Percentiles rank a stretch among this genome's conserved stretches.
These are phyloP conservation scores for Drosophila fungiperda DNA, from an alignment of 2,888 invertebrate genomes.

Conservation along the genomic window DNA sequence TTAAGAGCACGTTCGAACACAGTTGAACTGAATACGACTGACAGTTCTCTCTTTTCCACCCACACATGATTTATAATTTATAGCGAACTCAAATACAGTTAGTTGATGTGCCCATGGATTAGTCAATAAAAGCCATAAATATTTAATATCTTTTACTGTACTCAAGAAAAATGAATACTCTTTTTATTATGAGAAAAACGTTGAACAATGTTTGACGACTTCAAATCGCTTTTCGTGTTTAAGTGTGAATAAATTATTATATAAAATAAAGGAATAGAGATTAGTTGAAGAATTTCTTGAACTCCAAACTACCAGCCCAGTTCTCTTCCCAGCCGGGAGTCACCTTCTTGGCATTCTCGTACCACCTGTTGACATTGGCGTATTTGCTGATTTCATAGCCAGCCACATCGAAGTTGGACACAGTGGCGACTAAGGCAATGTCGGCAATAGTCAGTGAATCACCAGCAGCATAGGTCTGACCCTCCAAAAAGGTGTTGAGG, in stretches of 20 bases:
- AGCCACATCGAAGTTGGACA: slow-evolving; percentile 90
- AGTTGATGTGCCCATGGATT: neutral
- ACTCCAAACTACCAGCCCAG: slow-evolving; percentile 87
- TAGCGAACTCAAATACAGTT: neutral
- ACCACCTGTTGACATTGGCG: slow-evolving; percentile 89
- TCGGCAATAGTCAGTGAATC: slow-evolving; percentile 92
- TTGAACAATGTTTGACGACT: slow-evolving; percentile 28
- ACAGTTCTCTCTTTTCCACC: neutral
- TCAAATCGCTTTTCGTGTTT: slow-evolving; percentile 47
- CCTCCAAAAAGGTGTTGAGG: slow-evolving; percentile 90
- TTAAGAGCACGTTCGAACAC: neutral
- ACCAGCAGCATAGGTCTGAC: slow-evolving; percentile 90
- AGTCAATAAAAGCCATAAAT: neutral
- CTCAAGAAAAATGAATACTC: slow-evolving; percentile 65
- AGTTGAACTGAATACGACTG: neutral
- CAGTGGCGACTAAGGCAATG: slow-evolving; percentile 88
- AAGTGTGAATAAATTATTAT: slow-evolving; percentile 48
- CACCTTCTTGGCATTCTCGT: slow-evolving; percentile 86
- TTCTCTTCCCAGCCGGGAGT: slow-evolving; percentile 88
- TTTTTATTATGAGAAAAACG: slow-evolving; percentile 48
- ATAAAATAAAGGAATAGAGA: slow-evolving; percentile 14
- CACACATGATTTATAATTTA: slow-evolving; percentile 4
- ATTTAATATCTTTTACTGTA: slow-evolving; percentile 39
- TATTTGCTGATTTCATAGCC: slow-evolving; percentile 89
- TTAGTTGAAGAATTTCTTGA: slow-evolving; percentile 85